Percentiles rank a stretch among this genome's conserved stretches.
Evolutionary conservation across 2,797 vertebrate species (phyloP).

Genomic region (Urocyon cinereoargenteus): DNA sequence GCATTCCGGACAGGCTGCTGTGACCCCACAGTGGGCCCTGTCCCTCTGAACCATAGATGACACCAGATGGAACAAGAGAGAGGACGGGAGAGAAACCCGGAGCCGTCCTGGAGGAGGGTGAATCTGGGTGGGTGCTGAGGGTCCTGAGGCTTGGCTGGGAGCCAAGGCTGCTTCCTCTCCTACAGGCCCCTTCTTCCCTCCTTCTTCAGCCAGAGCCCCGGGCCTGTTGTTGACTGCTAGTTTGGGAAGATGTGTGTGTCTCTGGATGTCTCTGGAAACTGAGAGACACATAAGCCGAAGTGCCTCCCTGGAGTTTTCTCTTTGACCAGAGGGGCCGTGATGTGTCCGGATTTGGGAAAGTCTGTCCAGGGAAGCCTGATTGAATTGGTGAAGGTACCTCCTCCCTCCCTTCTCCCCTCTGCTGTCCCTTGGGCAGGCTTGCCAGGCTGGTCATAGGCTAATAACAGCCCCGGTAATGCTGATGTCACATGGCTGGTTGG

Average conservation of each 20-base stretch:
- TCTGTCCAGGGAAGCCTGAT: neutral
- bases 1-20: neutral
- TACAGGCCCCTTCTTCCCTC: rapidly evolving
- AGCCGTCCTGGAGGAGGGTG: neutral
- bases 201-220: neutral
- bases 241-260: neutral
- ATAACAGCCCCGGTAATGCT: neutral
- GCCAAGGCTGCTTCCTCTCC: neutral
- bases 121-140: neutral
- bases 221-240: neutral
- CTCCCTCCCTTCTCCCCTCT: neutral
- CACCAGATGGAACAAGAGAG: neutral
- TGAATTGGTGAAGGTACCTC: neutral
- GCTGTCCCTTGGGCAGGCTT: neutral
- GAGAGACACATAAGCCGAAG: neutral
- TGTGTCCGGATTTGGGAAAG: neutral
- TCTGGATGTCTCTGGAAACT: neutral
- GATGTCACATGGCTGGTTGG: neutral
- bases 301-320: neutral
- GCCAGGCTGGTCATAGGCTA: neutral
- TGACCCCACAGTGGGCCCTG: neutral
- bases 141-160: neutral
- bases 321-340: neutral
- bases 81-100: neutral
- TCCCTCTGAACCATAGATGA: neutral